A percentile compares a stretch with the other conserved stretches of the same genome.
phyloP scores from a whole-genome alignment of 2,113 vertebrate genomes.

The Chloroceryle aenea region DNA sequence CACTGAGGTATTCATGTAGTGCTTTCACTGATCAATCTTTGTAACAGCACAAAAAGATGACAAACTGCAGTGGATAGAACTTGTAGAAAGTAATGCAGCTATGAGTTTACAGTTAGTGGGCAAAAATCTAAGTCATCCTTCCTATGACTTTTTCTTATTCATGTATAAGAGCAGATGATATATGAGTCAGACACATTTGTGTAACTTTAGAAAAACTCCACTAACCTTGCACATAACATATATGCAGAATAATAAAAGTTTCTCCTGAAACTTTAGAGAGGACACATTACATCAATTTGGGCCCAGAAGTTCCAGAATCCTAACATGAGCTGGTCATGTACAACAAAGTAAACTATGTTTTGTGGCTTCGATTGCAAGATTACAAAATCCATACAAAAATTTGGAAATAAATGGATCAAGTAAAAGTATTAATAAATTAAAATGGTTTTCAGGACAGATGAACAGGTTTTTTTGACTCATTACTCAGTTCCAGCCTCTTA shows the following conservation, averaged over 20 bases:
- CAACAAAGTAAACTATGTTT: background rate
- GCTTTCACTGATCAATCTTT: background rate
- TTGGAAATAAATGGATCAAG: background rate
- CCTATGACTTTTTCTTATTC: background rate
- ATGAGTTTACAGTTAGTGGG: background rate
- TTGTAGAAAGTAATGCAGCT: background rate
- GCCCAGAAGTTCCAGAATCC: background rate
- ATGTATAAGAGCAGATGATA: accelerated
- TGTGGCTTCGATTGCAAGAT: background rate
- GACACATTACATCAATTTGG: background rate
- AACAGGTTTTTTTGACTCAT: background rate
- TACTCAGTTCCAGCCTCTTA: background rate
- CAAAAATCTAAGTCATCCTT: background rate
- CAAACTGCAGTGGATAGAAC: background rate
- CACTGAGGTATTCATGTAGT: background rate
- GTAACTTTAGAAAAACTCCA: background rate
- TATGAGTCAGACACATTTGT: background rate
- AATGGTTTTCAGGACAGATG: background rate
- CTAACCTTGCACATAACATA: background rate
- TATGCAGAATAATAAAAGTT: background rate
- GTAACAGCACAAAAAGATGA: background rate
- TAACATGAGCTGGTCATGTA: background rate
- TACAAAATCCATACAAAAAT: background rate
- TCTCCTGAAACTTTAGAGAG: background rate
- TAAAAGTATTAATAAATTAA: background rate